Conservation (phyloP, 2,888 invertebrate genomes). For the Axea sp. region DNA sequence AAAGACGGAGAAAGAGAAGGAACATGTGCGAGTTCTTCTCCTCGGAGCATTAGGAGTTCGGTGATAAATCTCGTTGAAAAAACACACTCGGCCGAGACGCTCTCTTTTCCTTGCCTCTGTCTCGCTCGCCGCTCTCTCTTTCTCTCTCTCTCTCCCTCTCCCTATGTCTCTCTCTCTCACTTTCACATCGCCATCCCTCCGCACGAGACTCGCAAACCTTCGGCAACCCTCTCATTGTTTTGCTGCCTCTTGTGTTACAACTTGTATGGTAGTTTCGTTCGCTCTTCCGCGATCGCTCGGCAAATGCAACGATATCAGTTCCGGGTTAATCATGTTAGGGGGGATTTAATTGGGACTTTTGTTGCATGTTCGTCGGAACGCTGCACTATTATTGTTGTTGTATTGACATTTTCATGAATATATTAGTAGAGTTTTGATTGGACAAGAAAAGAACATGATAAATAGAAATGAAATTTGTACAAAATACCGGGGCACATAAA, state of each 20-base stretch:
- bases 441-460: no score
- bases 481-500: no score
- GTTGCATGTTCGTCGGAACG: no score
- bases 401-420: no score
- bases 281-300: constrained; percentile 20
- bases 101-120: constrained; percentile 48
- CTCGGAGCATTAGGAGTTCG: constrained; percentile 75
- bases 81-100: constrained; percentile 69
- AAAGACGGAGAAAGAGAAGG: constrained; percentile 11
- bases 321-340: constrained; percentile 15
- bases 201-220: constrained; percentile 16
- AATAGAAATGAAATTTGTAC: no score
- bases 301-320: constrained; percentile 39
- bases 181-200: constrained; percentile 29
- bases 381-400: background rate
- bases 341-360: constrained; percentile 9
- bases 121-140: constrained; percentile 4
- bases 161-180: constrained; percentile 1
- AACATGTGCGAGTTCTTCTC: constrained; percentile 65
- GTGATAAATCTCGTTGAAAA: constrained; percentile 78
- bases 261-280: constrained; percentile 28
- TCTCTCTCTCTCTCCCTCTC: constrained; percentile 16
- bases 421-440: no score
- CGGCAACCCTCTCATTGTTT: constrained; percentile 50
- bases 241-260: constrained; percentile 32